A percentile compares a stretch with the other conserved stretches of the same genome.
Evolutionary conservation across 2,888 invertebrate species (phyloP).

Genomic region (Andrena flavipes): DNA sequence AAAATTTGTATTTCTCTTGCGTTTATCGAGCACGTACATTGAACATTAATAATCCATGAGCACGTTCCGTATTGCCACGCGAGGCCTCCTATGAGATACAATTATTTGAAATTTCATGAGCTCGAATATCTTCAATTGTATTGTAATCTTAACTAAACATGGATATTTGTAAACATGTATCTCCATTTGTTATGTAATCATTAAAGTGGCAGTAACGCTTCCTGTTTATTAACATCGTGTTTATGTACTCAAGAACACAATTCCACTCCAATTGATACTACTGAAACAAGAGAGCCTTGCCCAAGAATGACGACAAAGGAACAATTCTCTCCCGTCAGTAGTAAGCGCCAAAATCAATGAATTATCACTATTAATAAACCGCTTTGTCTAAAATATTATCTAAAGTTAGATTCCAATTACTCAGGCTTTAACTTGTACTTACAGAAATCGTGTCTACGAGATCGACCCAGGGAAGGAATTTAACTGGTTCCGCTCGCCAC

Average conservation of each 20-base stretch:
- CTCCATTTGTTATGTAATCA: neutral
- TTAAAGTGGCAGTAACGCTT: neutral
- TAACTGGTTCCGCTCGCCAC: slow-evolving; percentile 87
- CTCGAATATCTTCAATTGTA: neutral
- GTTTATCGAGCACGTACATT: neutral
- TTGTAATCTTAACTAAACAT: slow-evolving; percentile 6
- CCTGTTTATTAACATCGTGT: neutral
- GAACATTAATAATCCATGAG: slow-evolving; percentile 1
- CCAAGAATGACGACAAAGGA: slow-evolving; percentile 9
- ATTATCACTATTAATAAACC: too few species aligned
- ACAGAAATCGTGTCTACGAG: slow-evolving; percentile 61
- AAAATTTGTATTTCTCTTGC: slow-evolving; percentile 8
- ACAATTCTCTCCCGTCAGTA: slow-evolving; percentile 54
- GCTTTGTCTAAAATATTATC: neutral
- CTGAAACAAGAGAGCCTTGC: neutral
- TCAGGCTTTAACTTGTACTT: slow-evolving; percentile 26
- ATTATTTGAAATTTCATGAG: neutral
- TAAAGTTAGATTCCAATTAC: neutral
- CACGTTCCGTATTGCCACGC: neutral
- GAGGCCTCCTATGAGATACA: neutral
- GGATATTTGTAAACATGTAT: slow-evolving; percentile 2
- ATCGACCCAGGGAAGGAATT: slow-evolving; percentile 84
- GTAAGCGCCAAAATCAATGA: slow-evolving; percentile 25
- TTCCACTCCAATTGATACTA: neutral
- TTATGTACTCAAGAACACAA: neutral